Conservation (phyloP, 2,113 vertebrate genomes). For the Engystomops pustulosus region DNA sequence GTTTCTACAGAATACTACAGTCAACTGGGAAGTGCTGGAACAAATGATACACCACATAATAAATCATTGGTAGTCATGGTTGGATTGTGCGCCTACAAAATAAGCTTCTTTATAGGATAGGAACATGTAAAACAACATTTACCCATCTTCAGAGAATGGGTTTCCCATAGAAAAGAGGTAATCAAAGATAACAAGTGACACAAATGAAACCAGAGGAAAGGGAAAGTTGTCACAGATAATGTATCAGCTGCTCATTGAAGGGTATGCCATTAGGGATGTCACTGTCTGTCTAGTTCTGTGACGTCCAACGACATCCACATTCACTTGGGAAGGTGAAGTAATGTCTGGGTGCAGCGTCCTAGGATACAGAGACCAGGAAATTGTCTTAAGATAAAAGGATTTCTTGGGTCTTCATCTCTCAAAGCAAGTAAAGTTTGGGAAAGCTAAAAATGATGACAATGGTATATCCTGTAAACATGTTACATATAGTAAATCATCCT, state of each 20-base stretch:
- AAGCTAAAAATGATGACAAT: background rate
- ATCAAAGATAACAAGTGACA: background rate
- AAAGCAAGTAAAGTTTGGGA: background rate
- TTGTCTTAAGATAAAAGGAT: slow-evolving; percentile 10
- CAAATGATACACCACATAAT: background rate
- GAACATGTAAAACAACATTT: background rate
- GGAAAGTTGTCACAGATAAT: slow-evolving; percentile 7
- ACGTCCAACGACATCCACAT: background rate
- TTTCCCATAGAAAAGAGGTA: background rate
- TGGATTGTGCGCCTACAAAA: background rate
- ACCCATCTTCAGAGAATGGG: background rate
- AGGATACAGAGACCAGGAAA: background rate
- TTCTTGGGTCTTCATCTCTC: background rate
- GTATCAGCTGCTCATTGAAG: background rate
- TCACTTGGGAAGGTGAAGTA: slow-evolving; percentile 13
- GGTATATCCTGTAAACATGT: background rate
- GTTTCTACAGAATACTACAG: no score
- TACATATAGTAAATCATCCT: no score
- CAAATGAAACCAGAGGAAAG: background rate
- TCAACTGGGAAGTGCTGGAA: background rate
- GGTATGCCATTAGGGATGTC: background rate
- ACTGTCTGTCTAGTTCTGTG: background rate
- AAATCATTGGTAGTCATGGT: background rate
- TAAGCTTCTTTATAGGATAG: background rate
- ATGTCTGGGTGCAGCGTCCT: slow-evolving; percentile 8